These are phyloP conservation scores for Oncorhynchus nerka DNA, from an alignment of 2,113 vertebrate species.

Conservation along the genomic window DNA sequence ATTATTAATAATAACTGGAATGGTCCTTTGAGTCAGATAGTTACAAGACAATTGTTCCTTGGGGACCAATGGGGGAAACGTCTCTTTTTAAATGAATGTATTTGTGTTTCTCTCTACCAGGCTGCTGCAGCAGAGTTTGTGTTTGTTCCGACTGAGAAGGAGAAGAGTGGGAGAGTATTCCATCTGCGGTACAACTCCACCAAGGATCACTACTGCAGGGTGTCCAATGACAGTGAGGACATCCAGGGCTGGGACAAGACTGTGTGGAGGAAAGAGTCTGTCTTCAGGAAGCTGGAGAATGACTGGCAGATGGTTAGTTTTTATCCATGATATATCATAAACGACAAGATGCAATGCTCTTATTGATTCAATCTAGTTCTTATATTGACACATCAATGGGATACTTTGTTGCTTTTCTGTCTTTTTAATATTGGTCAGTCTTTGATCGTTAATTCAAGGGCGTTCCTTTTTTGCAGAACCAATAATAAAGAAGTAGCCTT, in stretches of 20 bases:
- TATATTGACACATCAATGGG: neutral
- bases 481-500: too few species aligned
- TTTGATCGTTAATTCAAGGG: neutral
- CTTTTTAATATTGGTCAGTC: neutral
- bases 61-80: too few species aligned
- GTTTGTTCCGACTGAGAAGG: constrained; percentile 84
- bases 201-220: constrained; percentile 81
- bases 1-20: too few species aligned
- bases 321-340: neutral
- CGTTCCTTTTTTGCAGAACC: neutral
- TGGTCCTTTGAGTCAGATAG: too few species aligned
- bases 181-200: constrained; percentile 82
- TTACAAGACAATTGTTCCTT: too few species aligned
- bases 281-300: constrained; percentile 88
- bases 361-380: neutral
- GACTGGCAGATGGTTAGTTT: constrained; percentile 93
- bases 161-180: constrained; percentile 78
- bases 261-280: constrained; percentile 80
- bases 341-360: neutral
- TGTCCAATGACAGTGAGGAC: constrained; percentile 77
- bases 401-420: neutral
- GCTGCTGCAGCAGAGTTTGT: constrained; percentile 62
- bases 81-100: too few species aligned
- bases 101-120: constrained; percentile 15
- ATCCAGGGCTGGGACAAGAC: constrained; percentile 84